A percentile compares a stretch with the other conserved stretches of the same genome.
phyloP scores from a whole-genome alignment of 2,888 invertebrate species.

The Agrypnus murinus region DNA sequence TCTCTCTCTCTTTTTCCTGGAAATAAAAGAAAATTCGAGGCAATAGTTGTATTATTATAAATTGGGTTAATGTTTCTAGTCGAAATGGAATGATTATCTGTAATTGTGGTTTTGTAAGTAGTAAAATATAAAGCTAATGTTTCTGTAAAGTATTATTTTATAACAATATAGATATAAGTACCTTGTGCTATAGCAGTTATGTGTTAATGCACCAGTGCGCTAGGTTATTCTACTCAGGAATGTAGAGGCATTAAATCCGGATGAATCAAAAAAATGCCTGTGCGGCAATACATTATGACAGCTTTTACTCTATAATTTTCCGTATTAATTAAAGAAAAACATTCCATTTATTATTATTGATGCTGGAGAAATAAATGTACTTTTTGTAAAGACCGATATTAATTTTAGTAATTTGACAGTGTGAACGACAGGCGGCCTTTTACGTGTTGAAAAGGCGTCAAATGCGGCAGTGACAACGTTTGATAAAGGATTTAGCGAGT shows the following conservation, averaged over 20 bases:
- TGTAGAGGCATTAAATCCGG: slow-evolving; percentile 47
- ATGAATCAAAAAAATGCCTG: slow-evolving; percentile 45
- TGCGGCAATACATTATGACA: slow-evolving; percentile 47
- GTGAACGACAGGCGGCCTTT: slow-evolving; percentile 64
- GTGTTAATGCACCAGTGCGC: slow-evolving; percentile 47
- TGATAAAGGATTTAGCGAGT: slow-evolving; percentile 65
- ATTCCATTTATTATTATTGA: slow-evolving; percentile 56
- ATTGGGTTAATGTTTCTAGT: slow-evolving; percentile 13
- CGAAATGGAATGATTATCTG: background rate
- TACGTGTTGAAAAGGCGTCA: slow-evolving; percentile 60
- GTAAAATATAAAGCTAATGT: background rate
- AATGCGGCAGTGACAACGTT: slow-evolving; percentile 69
- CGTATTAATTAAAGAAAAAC: slow-evolving; percentile 56
- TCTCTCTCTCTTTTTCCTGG: too few relatives aligned
- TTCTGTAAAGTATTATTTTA: slow-evolving; percentile 11
- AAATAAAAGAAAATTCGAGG: too few relatives aligned
- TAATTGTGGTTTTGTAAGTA: background rate
- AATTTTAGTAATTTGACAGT: slow-evolving; percentile 67
- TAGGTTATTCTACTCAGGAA: slow-evolving; percentile 42
- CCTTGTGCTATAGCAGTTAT: slow-evolving; percentile 26
- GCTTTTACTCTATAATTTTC: slow-evolving; percentile 54
- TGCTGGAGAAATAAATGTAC: slow-evolving; percentile 56
- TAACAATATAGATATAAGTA: slow-evolving; percentile 28
- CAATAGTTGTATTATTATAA: background rate
- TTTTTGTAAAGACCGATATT: slow-evolving; percentile 61